Evolutionary conservation across 2,797 vertebrate species (phyloP).

Genomic region (Enteromius paludinosus): DNA sequence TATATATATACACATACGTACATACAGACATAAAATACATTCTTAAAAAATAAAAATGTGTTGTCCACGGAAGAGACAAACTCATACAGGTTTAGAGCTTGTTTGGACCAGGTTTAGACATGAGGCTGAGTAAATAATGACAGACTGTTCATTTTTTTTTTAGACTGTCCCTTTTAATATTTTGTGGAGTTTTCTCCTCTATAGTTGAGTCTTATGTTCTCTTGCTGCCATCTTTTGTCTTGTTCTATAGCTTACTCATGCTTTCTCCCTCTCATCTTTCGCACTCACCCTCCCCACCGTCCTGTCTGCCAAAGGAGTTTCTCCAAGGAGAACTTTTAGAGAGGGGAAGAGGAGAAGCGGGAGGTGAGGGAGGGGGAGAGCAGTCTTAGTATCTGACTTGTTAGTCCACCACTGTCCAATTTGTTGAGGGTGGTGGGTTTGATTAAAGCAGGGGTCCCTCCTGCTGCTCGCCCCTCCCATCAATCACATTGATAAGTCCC

Average conservation of each 20-base stretch:
- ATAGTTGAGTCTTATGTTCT: constrained; percentile 5
- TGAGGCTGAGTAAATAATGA: not conserved
- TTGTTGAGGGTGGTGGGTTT: constrained; percentile 81
- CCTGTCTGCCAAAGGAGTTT: constrained; percentile 40
- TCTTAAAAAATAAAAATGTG: not conserved
- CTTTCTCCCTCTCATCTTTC: constrained; percentile 76
- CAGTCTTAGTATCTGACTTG: constrained; percentile 69
- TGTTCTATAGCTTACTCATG: constrained; percentile 49
- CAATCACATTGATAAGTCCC: constrained; percentile 93
- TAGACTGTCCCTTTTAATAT: not conserved
- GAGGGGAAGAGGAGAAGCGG: constrained; percentile 51
- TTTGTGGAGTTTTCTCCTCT: not conserved
- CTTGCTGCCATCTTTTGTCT: constrained; percentile 51
- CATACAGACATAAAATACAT: too few species aligned
- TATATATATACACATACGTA: too few species aligned
- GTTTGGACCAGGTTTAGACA: not conserved
- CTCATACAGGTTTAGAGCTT: not conserved
- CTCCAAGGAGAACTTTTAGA: constrained; percentile 60
- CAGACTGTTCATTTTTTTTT: not conserved
- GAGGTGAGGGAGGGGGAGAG: constrained; percentile 22
- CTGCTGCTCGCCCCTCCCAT: constrained; percentile 85
- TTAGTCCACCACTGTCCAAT: constrained; percentile 81
- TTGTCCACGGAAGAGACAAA: not conserved
- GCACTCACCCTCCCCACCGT: constrained; percentile 22
- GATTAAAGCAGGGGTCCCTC: constrained; percentile 87